phyloP scores from a whole-genome alignment of 2,888 invertebrate species.

The Xylophagus ater region DNA sequence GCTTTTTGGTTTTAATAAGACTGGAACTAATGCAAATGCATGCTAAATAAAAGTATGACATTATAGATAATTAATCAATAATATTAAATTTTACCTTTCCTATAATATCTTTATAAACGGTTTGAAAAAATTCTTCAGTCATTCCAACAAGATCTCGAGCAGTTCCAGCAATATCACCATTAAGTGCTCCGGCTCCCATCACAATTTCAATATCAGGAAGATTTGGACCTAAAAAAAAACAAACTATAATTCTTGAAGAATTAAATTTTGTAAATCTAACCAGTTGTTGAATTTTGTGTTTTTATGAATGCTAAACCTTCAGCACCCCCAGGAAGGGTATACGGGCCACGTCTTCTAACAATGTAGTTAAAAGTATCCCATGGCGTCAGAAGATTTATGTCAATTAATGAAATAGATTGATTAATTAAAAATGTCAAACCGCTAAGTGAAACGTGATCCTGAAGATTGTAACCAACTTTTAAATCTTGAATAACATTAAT shows the following conservation, averaged over 20 bases:
- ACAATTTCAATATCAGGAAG: slow-evolving; percentile 73
- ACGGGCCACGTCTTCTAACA: slow-evolving; percentile 53
- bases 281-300: slow-evolving; percentile 46
- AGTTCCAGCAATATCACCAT: slow-evolving; percentile 59
- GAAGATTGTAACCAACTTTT: slow-evolving; percentile 69
- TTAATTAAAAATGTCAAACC: slow-evolving; percentile 63
- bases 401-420: slow-evolving; percentile 53
- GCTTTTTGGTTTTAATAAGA: slow-evolving; percentile 63
- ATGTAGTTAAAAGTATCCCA: slow-evolving; percentile 50
- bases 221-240: slow-evolving; percentile 29
- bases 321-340: slow-evolving; percentile 67
- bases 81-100: slow-evolving; percentile 22
- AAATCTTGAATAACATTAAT: slow-evolving; percentile 56
- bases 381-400: slow-evolving; percentile 45
- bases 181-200: slow-evolving; percentile 63
- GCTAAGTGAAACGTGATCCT: slow-evolving; percentile 67
- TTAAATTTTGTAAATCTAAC: slow-evolving; percentile 17
- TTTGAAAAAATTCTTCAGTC: slow-evolving; percentile 37
- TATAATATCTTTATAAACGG: slow-evolving; percentile 32
- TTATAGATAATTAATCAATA: not conserved
- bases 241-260: not conserved
- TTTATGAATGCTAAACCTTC: slow-evolving; percentile 64
- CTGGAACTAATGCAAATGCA: slow-evolving; percentile 59
- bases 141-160: slow-evolving; percentile 52
- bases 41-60: slow-evolving; percentile 24